Conservation (phyloP, 2,113 vertebrate genomes). For the Xyliphius kryptos region DNA sequence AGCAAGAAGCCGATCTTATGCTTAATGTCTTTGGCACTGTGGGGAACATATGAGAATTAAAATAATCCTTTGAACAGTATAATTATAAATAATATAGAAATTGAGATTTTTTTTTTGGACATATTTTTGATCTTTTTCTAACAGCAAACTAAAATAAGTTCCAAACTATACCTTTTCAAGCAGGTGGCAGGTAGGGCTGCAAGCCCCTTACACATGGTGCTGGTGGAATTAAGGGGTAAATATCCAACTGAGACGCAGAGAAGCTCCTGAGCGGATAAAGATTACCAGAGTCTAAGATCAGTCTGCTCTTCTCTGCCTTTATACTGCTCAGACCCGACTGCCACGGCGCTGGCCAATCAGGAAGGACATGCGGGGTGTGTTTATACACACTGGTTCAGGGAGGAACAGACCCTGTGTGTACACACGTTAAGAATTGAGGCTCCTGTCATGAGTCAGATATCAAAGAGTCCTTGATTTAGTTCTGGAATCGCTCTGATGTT, state of each 20-base stretch:
- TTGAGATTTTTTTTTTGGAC: neutral
- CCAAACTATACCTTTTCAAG: constrained; percentile 78
- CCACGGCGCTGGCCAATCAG: constrained; percentile 52
- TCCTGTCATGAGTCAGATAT: no score
- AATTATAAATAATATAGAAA: neutral
- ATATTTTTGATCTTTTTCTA: no score
- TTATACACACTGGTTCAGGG: neutral
- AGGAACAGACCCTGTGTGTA: neutral
- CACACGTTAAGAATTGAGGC: neutral
- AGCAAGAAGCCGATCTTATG: constrained; percentile 84
- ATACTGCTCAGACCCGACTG: constrained; percentile 44
- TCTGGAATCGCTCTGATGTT: no score
- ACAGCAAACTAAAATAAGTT: no score
- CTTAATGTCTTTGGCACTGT: constrained; percentile 91
- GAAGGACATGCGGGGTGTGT: neutral
- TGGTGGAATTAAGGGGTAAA: constrained; percentile 32
- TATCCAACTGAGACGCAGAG: constrained; percentile 36
- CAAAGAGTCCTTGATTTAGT: no score
- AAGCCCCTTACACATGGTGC: constrained; percentile 88
- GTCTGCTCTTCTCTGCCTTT: constrained; percentile 55
- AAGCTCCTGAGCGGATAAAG: constrained; percentile 11
- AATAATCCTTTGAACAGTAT: neutral
- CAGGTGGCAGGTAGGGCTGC: constrained; percentile 85
- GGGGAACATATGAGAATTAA: neutral
- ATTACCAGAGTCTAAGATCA: constrained; percentile 24